These are phyloP conservation scores for Petrocephalus microphthalmus DNA, from an alignment of 2,113 vertebrate species.

Conservation along the genomic window DNA sequence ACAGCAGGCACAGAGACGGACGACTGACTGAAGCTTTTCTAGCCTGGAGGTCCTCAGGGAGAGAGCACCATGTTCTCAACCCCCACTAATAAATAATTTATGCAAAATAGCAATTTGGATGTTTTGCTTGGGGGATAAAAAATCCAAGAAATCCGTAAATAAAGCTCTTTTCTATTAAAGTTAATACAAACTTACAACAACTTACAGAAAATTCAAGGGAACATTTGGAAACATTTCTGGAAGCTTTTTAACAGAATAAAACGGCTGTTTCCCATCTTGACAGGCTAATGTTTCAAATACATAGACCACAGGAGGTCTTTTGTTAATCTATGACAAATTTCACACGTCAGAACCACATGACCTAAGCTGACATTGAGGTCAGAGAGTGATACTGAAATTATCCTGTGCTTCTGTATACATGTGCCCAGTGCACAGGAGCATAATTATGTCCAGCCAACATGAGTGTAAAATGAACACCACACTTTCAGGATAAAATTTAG, in stretches of 20 bases:
- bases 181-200: neutral
- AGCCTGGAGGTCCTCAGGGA: neutral
- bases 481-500: neutral
- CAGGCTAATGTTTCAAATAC: neutral
- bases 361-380: neutral
- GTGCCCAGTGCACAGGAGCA: neutral
- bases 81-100: constrained; percentile 19
- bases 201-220: neutral
- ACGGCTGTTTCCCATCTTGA: neutral
- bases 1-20: constrained; percentile 8
- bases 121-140: constrained; percentile 14
- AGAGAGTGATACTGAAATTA: neutral
- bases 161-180: constrained; percentile 14
- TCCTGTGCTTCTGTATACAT: neutral
- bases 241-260: neutral
- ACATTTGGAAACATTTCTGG: neutral
- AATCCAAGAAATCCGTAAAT: constrained; percentile 19
- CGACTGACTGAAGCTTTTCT: constrained; percentile 5
- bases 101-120: constrained; percentile 20
- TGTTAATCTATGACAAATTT: neutral
- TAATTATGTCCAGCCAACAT: neutral
- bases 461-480: neutral
- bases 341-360: neutral
- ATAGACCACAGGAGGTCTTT: neutral
- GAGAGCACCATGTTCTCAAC: constrained; percentile 13